These are phyloP conservation scores for Callospermophilus lateralis DNA, from an alignment of 2,113 vertebrate species.

Conservation along the genomic window DNA sequence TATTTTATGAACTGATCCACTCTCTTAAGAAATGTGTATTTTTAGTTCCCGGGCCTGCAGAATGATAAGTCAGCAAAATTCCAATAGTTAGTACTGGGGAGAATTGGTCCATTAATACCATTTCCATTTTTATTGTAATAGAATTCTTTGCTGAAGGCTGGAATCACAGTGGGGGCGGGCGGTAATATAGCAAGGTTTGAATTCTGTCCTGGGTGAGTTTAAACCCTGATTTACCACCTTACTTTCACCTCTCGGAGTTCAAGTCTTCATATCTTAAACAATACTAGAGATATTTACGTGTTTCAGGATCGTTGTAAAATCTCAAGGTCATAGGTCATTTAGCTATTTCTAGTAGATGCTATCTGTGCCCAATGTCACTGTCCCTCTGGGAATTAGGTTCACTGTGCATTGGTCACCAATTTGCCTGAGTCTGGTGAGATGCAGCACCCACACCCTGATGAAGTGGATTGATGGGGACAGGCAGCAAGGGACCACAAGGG, in stretches of 20 bases:
- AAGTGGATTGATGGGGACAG: not conserved
- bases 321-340: not conserved
- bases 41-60: conserved; percentile 30
- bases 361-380: too few relatives aligned
- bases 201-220: not conserved
- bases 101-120: not conserved
- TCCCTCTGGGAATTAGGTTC: not conserved
- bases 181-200: not conserved
- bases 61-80: conserved; percentile 56
- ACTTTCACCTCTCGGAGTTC: not conserved
- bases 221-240: not conserved
- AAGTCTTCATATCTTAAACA: not conserved
- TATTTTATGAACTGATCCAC: not conserved
- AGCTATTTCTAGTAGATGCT: not conserved
- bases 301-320: conserved; percentile 1
- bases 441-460: not conserved
- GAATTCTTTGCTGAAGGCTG: conserved; percentile 16
- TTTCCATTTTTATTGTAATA: conserved; percentile 42
- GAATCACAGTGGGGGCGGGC: not conserved
- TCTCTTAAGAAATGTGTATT: conserved; percentile 58
- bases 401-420: not conserved
- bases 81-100: conserved; percentile 49
- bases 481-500: not conserved
- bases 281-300: not conserved
- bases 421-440: not conserved